A percentile compares a stretch with the other conserved stretches of the same genome.
These are phyloP conservation scores for Rhinella marina DNA, from an alignment of 2,797 vertebrate species.

Conservation along the genomic window DNA sequence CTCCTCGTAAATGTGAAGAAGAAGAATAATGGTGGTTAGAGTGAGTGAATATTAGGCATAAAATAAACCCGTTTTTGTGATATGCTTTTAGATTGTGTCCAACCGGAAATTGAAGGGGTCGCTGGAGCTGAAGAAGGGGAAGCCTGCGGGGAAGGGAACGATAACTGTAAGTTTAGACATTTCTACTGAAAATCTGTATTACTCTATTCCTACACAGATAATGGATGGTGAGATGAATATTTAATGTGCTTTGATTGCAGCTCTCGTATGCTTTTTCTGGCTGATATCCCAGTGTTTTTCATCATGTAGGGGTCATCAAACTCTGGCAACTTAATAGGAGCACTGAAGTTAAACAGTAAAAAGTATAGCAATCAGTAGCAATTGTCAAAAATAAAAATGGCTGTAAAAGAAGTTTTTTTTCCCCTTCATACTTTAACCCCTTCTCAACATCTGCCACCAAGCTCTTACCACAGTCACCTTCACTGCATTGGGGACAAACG, in stretches of 20 bases:
- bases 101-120: constrained; percentile 83
- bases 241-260: background rate
- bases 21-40: background rate
- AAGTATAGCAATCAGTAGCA: background rate
- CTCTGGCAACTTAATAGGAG: background rate
- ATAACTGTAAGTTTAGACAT: constrained; percentile 77
- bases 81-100: constrained; percentile 78
- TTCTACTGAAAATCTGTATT: background rate
- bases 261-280: background rate
- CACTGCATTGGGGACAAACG: no score
- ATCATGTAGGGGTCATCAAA: background rate
- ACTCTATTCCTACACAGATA: background rate
- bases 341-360: background rate
- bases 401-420: no score
- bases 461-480: no score
- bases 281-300: background rate
- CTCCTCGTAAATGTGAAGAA: background rate
- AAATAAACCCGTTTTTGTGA: constrained; percentile 64
- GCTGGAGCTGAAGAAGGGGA: constrained; percentile 87
- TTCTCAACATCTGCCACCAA: no score
- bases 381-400: no score
- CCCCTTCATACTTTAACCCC: no score
- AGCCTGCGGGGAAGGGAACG: constrained; percentile 88
- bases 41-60: no score
- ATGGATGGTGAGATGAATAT: background rate